These are phyloP conservation scores for Corapipo altera DNA, from an alignment of 2,113 vertebrate species.

Conservation along the genomic window DNA sequence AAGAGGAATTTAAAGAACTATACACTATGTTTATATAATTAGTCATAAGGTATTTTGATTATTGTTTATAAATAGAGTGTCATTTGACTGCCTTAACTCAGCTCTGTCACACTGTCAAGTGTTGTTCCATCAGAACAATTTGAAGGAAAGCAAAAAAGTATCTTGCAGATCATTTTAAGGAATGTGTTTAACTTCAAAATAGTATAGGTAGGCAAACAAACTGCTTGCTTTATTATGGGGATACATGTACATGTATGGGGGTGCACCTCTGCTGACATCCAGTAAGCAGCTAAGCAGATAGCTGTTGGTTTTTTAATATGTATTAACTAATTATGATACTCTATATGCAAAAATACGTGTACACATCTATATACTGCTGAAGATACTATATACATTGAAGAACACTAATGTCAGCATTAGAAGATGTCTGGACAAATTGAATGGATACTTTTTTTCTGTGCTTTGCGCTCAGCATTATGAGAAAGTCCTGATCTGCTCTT, in stretches of 20 bases:
- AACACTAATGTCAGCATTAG: not conserved
- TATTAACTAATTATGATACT: not conserved
- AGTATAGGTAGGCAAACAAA: not conserved
- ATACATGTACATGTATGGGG: no score
- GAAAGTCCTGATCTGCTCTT: not conserved
- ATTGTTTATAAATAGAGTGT: not conserved
- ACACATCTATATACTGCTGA: not conserved
- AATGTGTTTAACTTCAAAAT: not conserved
- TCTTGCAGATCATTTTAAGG: not conserved
- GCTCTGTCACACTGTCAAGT: not conserved
- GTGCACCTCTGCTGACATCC: rapidly evolving
- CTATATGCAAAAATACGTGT: not conserved
- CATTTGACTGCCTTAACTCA: not conserved
- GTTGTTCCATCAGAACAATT: not conserved
- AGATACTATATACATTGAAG: no score
- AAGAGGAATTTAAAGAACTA: not conserved
- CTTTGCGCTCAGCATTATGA: rapidly evolving
- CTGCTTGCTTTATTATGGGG: not conserved
- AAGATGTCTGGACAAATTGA: not conserved
- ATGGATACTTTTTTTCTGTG: not conserved
- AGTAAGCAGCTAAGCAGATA: not conserved
- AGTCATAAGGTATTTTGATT: not conserved
- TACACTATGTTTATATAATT: not conserved
- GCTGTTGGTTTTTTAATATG: not conserved
- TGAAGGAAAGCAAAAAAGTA: not conserved